phyloP scores from a whole-genome alignment of 2,888 invertebrate species.

The Anagyrus pseudococci region DNA sequence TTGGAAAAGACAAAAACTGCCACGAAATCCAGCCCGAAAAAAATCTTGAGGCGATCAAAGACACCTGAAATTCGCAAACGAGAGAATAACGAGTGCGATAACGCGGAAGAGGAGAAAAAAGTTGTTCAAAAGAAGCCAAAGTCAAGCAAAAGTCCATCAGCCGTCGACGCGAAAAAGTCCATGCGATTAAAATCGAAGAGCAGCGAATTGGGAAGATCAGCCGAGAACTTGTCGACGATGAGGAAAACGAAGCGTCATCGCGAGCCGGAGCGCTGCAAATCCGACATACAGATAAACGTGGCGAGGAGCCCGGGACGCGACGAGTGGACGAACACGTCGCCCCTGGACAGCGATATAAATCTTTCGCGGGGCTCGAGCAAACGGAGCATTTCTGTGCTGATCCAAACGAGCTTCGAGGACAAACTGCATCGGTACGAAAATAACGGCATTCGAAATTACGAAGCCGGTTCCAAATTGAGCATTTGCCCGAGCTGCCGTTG shows the following conservation, averaged over 20 bases:
- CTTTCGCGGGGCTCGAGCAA: conserved; percentile 39
- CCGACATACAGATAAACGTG: conserved; percentile 53
- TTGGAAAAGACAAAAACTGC: conserved; percentile 43
- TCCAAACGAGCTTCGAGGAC: conserved; percentile 56
- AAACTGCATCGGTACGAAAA: conserved; percentile 28
- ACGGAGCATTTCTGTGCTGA: conserved; percentile 51
- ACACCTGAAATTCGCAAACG: conserved; percentile 39
- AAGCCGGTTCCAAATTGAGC: conserved; percentile 36
- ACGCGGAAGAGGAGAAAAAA: conserved; percentile 17
- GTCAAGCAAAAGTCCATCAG: too few relatives aligned
- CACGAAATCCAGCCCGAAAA: conserved; percentile 22
- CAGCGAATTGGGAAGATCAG: conserved; percentile 53
- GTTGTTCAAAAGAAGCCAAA: conserved; percentile 28
- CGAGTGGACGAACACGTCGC: conserved; percentile 57
- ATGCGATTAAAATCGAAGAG: conserved; percentile 51
- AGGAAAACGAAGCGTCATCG: conserved; percentile 49
- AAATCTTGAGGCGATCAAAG: conserved; percentile 32
- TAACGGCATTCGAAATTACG: conserved; percentile 32
- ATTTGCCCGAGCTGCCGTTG: conserved; percentile 42
- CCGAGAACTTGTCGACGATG: conserved; percentile 47
- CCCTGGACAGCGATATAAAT: conserved; percentile 45
- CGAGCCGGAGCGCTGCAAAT: conserved; percentile 53
- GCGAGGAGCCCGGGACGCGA: conserved; percentile 43
- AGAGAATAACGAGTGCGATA: conserved; percentile 30
- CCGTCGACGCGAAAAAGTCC: conserved; percentile 14